Percentiles rank a stretch among this genome's conserved stretches.
phyloP scores from a whole-genome alignment of 2,888 invertebrate genomes.

The Trissolcus japonicus region DNA sequence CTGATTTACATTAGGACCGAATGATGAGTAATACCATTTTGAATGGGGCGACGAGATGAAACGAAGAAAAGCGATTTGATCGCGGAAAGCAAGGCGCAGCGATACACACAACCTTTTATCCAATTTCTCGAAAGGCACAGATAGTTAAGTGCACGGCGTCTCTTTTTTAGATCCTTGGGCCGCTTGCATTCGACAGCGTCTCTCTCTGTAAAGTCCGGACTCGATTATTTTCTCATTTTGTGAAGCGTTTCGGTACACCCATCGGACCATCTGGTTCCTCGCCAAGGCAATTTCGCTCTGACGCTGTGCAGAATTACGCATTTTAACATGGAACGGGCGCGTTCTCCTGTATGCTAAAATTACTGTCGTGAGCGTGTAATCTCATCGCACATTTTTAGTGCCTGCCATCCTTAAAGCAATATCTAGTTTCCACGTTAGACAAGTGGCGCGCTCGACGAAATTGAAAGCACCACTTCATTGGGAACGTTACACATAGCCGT shows the following conservation, averaged over 20 bases:
- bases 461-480: constrained; percentile 38
- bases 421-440: constrained; percentile 46
- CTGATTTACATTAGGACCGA: constrained; percentile 54
- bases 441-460: constrained; percentile 41
- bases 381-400: constrained; percentile 55
- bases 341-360: constrained; percentile 55
- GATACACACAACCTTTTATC: constrained; percentile 52
- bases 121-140: constrained; percentile 40
- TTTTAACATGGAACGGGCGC: constrained; percentile 51
- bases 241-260: constrained; percentile 55
- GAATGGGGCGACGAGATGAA: constrained; percentile 44
- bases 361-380: constrained; percentile 57
- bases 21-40: constrained; percentile 48
- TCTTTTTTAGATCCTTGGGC: constrained; percentile 37
- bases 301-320: constrained; percentile 54
- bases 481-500: constrained; percentile 14
- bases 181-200: constrained; percentile 56
- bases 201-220: constrained; percentile 50
- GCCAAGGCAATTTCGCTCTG: constrained; percentile 58
- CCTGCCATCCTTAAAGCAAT: constrained; percentile 51
- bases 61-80: constrained; percentile 49
- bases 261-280: constrained; percentile 58
- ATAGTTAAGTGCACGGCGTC: constrained; percentile 47
- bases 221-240: constrained; percentile 60
- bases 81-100: constrained; percentile 35